Evolutionary conservation across 2,113 vertebrate genomes (phyloP), one percentile per base, ranked within the genome.

Genomic region (Cyanoramphus novaezelandiae): DNA sequence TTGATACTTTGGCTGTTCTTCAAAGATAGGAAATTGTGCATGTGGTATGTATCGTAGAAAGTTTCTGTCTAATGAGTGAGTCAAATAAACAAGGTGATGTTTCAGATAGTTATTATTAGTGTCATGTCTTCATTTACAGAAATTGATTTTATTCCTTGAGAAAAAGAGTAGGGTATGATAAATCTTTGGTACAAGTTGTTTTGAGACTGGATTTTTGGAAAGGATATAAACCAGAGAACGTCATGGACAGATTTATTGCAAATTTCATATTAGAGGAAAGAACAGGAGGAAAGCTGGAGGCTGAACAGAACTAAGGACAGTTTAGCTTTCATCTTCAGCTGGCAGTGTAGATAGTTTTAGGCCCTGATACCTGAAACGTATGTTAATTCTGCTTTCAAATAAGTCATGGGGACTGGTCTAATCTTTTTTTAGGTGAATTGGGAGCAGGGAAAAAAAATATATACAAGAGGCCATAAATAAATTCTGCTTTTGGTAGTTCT

Each of bases 131-230:
- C 39, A 16, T 90, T 93, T 91, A 57, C n/a, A 79, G 60, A 78
- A 89, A 82, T 59, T 64, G 9, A 28, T 96, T 87, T 86, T 82
- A 72, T 86, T 90, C 41, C 35, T 23, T 81, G 44, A 95, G 28
- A 59, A 82, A 71, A 79, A 41, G 35, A 93, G 41, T 84, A 46
- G 25, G 37, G 29, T 86, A 24, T 3, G 2, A 35, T 47, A 82
- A 18, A 76, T 80, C 39, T 74, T 82, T 80, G 44, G 17, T 60
- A 80, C 53, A 72, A 75, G 44, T 49, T 88, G n/a, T 90, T 92
- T 57, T 93, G 55, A 70, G 59, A 69, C 44, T 94, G 49, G 20
- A 74, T 79, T 95, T 92, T 93, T 95, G 86, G 39, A 72, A 87
- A 83, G 88, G 93, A 91, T 69, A 57, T 71, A 46, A 28, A 65